phyloP scores from a whole-genome alignment of 2,797 vertebrate genomes.

The Buphagus erythrorhynchus region DNA sequence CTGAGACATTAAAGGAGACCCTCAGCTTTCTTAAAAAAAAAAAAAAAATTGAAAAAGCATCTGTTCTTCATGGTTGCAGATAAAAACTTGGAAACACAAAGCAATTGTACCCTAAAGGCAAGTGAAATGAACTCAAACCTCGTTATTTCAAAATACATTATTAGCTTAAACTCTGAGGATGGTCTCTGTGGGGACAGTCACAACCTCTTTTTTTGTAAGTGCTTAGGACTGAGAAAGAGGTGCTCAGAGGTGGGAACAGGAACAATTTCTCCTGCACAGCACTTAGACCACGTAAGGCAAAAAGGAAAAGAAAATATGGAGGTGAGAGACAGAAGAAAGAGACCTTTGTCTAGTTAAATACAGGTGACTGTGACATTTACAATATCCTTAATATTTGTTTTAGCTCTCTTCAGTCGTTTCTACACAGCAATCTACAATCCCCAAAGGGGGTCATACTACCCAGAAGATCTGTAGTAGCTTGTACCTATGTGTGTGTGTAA shows the following conservation, averaged over 20 bases:
- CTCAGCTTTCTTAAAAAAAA: background rate
- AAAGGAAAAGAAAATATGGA: background rate
- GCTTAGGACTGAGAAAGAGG: background rate
- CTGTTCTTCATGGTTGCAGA: background rate
- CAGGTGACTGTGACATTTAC: background rate
- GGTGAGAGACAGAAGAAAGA: background rate
- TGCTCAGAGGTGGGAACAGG: background rate
- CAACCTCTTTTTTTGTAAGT: background rate
- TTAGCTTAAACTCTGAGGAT: background rate
- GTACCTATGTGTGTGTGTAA: background rate
- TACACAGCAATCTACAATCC: background rate
- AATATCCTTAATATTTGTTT: background rate
- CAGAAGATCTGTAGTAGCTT: background rate
- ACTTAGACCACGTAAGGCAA: background rate
- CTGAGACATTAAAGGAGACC: background rate
- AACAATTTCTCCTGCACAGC: background rate
- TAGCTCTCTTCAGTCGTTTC: background rate
- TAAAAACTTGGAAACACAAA: background rate
- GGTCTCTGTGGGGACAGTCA: background rate
- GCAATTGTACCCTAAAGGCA: background rate
- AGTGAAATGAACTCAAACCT: slow-evolving; percentile 14
- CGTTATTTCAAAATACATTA: background rate
- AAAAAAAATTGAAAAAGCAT: background rate
- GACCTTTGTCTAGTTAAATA: background rate
- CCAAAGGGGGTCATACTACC: background rate